Evolutionary conservation across 2,797 vertebrate species (phyloP).

Genomic region (Lacerta bilineata): DNA sequence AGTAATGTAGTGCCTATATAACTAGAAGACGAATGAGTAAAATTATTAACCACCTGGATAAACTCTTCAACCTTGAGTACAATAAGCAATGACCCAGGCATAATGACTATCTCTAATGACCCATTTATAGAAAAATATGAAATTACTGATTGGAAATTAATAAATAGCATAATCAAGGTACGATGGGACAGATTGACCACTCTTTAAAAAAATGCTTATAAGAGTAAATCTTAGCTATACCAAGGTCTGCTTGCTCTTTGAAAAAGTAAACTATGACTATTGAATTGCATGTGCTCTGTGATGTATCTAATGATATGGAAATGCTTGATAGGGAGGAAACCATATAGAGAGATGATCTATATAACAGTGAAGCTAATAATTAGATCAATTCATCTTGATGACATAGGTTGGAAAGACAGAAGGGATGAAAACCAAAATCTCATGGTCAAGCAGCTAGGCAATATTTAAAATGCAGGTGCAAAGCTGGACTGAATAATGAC

Average conservation of each 20-base stretch:
- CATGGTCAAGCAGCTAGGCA: neutral
- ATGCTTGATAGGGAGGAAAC: neutral
- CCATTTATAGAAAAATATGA: conserved; percentile 37
- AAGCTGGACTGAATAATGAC: neutral
- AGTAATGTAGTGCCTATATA: neutral
- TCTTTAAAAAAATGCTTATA: neutral
- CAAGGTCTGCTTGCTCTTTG: conserved; percentile 1
- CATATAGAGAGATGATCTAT: neutral
- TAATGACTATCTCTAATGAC: conserved; percentile 40
- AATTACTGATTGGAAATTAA: conserved; percentile 12
- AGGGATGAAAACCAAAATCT: conserved; percentile 13
- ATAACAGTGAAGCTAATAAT: conserved; percentile 1
- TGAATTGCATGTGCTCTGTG: neutral
- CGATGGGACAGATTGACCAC: neutral
- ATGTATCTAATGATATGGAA: neutral
- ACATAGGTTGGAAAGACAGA: conserved; percentile 5
- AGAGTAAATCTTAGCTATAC: conserved; percentile 16
- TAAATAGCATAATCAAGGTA: conserved; percentile 1
- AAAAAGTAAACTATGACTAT: neutral
- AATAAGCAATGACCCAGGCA: conserved; percentile 13
- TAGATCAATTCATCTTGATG: conserved; percentile 12
- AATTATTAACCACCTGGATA: conserved; percentile 41
- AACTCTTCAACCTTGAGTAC: conserved; percentile 30
- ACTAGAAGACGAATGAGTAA: conserved; percentile 20
- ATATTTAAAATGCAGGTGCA: conserved; percentile 3